Conservation (phyloP, 1,140 invertebrate species). For the Diuraphis noxia region DNA sequence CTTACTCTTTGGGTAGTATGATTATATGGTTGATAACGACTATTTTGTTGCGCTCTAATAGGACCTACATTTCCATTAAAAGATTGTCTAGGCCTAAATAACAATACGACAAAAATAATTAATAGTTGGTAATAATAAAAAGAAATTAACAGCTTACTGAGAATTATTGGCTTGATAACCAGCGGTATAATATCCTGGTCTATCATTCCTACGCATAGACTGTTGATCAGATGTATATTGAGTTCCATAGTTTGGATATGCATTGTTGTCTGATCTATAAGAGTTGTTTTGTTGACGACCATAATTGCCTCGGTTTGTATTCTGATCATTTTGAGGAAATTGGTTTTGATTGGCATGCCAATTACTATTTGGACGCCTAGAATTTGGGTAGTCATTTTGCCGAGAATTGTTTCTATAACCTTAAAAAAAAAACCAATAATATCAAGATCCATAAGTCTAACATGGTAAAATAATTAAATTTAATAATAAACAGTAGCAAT, state of each 20-base stretch:
- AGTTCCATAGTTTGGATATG: conserved; percentile 33
- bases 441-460: neutral
- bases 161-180: conserved; percentile 27
- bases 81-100: neutral
- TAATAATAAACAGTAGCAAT: neutral
- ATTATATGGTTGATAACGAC: conserved; percentile 49
- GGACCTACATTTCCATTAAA: neutral
- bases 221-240: conserved; percentile 6
- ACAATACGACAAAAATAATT: neutral
- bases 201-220: neutral
- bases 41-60: neutral
- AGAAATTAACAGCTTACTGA: neutral
- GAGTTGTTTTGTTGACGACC: conserved; percentile 21
- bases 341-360: conserved; percentile 19
- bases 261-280: neutral
- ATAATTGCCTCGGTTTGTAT: conserved; percentile 4
- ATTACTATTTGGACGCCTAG: neutral
- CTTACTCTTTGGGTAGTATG: conserved; percentile 43
- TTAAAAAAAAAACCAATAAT: neutral
- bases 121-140: neutral
- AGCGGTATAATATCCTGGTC: conserved; percentile 31
- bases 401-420: neutral
- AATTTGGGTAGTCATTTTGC: conserved; percentile 11
- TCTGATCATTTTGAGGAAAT: neutral
- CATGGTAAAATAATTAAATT: neutral